Percentiles rank a stretch among this genome's conserved stretches.
phyloP scores from a whole-genome alignment of 2,888 invertebrate genomes.

The Megamerina dolium region DNA sequence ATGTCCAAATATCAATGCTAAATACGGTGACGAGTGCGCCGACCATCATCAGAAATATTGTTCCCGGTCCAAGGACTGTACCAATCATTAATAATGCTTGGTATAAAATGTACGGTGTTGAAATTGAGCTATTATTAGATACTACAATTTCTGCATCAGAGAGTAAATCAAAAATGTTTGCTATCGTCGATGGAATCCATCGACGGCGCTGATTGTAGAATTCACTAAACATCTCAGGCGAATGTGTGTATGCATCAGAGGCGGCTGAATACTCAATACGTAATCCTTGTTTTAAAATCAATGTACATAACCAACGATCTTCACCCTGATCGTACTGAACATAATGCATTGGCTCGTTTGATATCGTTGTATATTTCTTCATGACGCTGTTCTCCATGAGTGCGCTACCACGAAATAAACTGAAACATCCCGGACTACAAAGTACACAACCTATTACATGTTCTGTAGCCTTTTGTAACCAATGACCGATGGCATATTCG shows the following conservation, averaged over 20 bases:
- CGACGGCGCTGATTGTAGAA: slow-evolving; percentile 91
- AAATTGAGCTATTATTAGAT: slow-evolving; percentile 82
- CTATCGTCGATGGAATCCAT: slow-evolving; percentile 95
- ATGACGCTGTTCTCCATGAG: slow-evolving; percentile 88
- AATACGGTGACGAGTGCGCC: slow-evolving; percentile 73
- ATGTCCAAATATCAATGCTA: slow-evolving; percentile 61
- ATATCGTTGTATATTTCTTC: slow-evolving; percentile 76
- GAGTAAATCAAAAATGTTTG: slow-evolving; percentile 86
- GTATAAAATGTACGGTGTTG: slow-evolving; percentile 70
- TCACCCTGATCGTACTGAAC: slow-evolving; percentile 96
- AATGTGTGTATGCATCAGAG: slow-evolving; percentile 90
- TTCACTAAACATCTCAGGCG: slow-evolving; percentile 86
- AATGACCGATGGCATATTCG: slow-evolving; percentile 88
- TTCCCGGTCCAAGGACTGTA: slow-evolving; percentile 66
- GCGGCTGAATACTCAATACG: slow-evolving; percentile 93
- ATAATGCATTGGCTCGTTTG: slow-evolving; percentile 73
- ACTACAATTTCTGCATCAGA: slow-evolving; percentile 72
- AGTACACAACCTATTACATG: slow-evolving; percentile 85
- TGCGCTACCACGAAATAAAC: slow-evolving; percentile 79
- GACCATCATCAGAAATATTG: slow-evolving; percentile 72
- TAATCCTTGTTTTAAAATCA: slow-evolving; percentile 85
- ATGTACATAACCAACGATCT: slow-evolving; percentile 91
- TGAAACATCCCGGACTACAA: slow-evolving; percentile 89
- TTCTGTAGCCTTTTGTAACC: slow-evolving; percentile 89
- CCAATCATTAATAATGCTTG: slow-evolving; percentile 66